phyloP scores from a whole-genome alignment of 2,113 vertebrate species.

The Thamnaconus septentrionalis region DNA sequence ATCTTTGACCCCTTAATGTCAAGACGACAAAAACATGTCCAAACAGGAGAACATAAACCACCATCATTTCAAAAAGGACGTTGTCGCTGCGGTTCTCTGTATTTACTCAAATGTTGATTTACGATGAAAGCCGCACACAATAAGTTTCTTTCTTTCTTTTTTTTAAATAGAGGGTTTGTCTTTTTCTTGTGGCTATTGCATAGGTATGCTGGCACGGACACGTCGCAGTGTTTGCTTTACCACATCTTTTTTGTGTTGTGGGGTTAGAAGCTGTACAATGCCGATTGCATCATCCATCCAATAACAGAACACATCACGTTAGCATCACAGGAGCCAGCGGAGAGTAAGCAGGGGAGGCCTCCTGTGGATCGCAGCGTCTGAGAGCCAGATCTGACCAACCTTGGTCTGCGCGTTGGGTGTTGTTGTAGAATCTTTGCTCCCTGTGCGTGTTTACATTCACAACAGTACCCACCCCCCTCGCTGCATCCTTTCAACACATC shows the following conservation, averaged over 20 bases:
- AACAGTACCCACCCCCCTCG: slow-evolving; percentile 21
- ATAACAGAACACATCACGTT: too few species aligned
- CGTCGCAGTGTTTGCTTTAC: too few species aligned
- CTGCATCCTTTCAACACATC: slow-evolving; percentile 26
- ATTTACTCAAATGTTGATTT: too few species aligned
- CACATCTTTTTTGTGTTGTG: neutral
- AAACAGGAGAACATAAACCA: neutral
- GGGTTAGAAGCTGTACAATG: neutral
- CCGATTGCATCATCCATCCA: slow-evolving; percentile 2
- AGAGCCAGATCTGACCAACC: slow-evolving; percentile 23
- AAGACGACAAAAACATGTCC: neutral
- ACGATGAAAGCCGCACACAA: too few species aligned
- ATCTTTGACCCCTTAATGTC: neutral
- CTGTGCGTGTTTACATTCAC: slow-evolving; percentile 44
- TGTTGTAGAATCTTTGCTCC: slow-evolving; percentile 45
- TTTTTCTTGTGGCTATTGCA: too few species aligned
- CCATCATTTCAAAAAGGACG: too few species aligned
- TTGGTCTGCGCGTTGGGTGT: slow-evolving; percentile 30
- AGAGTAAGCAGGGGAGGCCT: slow-evolving; percentile 1
- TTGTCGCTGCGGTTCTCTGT: too few species aligned
- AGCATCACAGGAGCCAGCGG: too few species aligned
- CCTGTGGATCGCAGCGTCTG: slow-evolving; percentile 29
- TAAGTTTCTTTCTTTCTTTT: too few species aligned
- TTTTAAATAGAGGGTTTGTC: too few species aligned
- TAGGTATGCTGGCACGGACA: too few species aligned